Percentiles rank a stretch among this genome's conserved stretches.
Conservation (phyloP, 2,888 invertebrate genomes). For the Zygogramma bicolorata region DNA sequence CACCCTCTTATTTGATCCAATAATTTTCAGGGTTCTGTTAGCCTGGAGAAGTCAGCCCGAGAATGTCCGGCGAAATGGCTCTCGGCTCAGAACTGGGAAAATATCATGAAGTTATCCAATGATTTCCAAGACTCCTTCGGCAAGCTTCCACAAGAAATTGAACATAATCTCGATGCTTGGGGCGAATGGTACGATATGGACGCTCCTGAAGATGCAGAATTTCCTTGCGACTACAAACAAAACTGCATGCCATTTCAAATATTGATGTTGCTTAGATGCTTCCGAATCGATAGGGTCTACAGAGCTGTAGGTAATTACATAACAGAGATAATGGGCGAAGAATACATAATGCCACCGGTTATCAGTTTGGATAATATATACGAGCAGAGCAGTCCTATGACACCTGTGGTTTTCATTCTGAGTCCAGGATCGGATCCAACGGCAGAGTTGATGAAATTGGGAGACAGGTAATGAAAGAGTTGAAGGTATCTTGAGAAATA, state of each 20-base stretch:
- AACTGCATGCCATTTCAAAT: constrained; percentile 75
- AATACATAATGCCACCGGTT: constrained; percentile 90
- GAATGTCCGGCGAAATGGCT: constrained; percentile 81
- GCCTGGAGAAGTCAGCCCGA: constrained; percentile 78
- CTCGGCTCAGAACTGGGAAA: constrained; percentile 84
- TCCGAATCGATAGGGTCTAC: constrained; percentile 90
- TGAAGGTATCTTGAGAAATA: too few relatives aligned
- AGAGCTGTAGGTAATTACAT: constrained; percentile 88
- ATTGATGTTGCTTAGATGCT: constrained; percentile 87
- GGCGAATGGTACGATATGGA: constrained; percentile 87
- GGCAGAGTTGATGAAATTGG: constrained; percentile 84
- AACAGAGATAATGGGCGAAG: constrained; percentile 85
- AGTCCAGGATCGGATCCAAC: constrained; percentile 96
- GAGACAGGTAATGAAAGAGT: constrained; percentile 68
- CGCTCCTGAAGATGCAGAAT: constrained; percentile 78
- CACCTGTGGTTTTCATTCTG: constrained; percentile 92
- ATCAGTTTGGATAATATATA: constrained; percentile 86
- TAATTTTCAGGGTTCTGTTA: constrained; percentile 69
- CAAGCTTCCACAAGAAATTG: constrained; percentile 74
- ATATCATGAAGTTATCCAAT: constrained; percentile 78
- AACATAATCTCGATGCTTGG: constrained; percentile 55
- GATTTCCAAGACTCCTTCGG: constrained; percentile 79
- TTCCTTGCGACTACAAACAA: constrained; percentile 80
- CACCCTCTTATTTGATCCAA: neutral
- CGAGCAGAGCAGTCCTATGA: constrained; percentile 85